Evolutionary conservation across 2,888 invertebrate genomes (phyloP).

Genomic region (Oligia latruncula): DNA sequence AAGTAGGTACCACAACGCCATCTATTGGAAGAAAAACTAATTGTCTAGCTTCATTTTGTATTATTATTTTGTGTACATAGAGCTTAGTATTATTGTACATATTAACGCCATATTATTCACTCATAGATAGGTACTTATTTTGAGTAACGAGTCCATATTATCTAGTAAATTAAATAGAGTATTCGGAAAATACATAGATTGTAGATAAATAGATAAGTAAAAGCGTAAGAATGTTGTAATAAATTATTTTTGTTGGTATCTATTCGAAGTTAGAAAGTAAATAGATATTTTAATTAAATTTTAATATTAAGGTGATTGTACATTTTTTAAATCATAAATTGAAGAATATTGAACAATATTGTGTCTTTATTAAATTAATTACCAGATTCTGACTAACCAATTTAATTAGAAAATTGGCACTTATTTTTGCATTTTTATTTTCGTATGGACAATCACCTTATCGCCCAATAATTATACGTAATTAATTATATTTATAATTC

Average conservation of each 20-base stretch:
- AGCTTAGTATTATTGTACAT: conserved; percentile 40
- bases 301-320: conserved; percentile 48
- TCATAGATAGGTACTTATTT: conserved; percentile 42
- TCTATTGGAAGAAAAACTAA: conserved; percentile 22
- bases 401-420: neutral
- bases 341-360: no score
- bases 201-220: conserved; percentile 15
- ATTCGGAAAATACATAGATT: conserved; percentile 4
- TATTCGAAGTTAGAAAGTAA: conserved; percentile 34
- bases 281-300: conserved; percentile 29
- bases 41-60: neutral
- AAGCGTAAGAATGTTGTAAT: conserved; percentile 42
- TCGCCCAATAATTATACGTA: conserved; percentile 41
- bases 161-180: conserved; percentile 12
- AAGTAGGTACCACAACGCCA: conserved; percentile 35
- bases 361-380: neutral
- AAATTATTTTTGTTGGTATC: conserved; percentile 61
- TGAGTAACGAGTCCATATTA: conserved; percentile 56
- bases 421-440: neutral
- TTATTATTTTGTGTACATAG: neutral
- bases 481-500: conserved; percentile 71
- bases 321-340: neutral
- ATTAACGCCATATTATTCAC: conserved; percentile 59
- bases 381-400: neutral
- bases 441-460: conserved; percentile 37